Base-by-base conservation (phyloP, 2,113 vertebrate genomes). In the Lagopus muta region DNA sequence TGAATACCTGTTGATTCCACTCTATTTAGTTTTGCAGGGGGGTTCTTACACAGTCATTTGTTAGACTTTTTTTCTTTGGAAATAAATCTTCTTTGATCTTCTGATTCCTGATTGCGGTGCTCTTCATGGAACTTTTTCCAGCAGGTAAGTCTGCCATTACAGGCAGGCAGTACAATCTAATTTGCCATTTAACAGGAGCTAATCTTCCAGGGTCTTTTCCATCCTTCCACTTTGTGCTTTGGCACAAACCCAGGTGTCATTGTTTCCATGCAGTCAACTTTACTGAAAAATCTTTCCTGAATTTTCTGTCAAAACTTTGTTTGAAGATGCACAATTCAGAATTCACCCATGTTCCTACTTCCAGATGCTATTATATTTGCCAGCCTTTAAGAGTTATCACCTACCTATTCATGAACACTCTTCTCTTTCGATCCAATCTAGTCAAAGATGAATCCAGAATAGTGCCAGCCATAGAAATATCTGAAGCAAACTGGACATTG, bases 161-260 rank as follows among this genome's bases (percentile, higher is more conserved):
- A 69, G 75, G 79, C 66, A 42, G 71, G 62, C 48, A 45, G 57
- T 32, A 79, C 36, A 16, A 54, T 52, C 67, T 60, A 1, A 90
- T 86, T 85, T 66, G 61, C 71, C 19, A 34, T 66, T 92, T 76
- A 82, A 92, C 48, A 84, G 74, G 86, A 86, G 86, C 54, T 76
- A 91, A 91, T 36, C 89, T 90, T 84, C 77, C 81, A 89, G 79
- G 13, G 5, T 36, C 82, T 89, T 92, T 90, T 89, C 92, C 76
- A 92, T 58, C 27, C 52, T 78, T 88, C 25, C 86, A 77, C 45
- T 38, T 38, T 38, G 38, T 38, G 38, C 38, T 38, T 64, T 66
- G 24, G 72, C 87, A 62, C 65, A 81, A 90, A 70, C 32, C 75
- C 65, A 15, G 4, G 19, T 57, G 61, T 94, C 79, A 67, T 86